A percentile compares a stretch with the other conserved stretches of the same genome.
These are phyloP conservation scores for Ephydatia muelleri DNA, from an alignment of 37 sponge, comb jelly and placozoan genomes.

Conservation along the genomic window DNA sequence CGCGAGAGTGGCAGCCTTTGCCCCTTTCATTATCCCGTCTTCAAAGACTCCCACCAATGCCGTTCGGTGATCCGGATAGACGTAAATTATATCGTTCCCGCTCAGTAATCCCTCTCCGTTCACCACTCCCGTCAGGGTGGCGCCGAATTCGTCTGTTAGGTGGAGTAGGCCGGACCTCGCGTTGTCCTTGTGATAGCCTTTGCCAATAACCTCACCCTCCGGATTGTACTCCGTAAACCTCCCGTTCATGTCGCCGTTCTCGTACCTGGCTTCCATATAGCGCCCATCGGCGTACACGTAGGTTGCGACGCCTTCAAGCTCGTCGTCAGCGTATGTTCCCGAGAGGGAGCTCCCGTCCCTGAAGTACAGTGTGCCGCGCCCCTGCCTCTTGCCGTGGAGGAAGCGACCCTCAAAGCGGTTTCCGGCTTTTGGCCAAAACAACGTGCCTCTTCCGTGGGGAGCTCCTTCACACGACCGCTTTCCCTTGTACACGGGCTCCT, in stretches of 20 bases:
- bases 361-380: constrained; percentile 66
- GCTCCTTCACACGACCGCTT: constrained; percentile 13
- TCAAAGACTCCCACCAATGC: constrained; percentile 58
- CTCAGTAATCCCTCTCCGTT: constrained; percentile 44
- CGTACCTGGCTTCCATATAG: constrained; percentile 43
- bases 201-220: constrained; percentile 10
- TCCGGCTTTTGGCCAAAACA: constrained; percentile 23
- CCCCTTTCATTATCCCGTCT: constrained; percentile 40
- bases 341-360: constrained; percentile 59
- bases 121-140: constrained; percentile 44
- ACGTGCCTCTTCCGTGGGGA: constrained; percentile 70
- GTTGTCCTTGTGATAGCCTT: constrained; percentile 47
- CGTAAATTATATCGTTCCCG: constrained; percentile 56
- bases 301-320: constrained; percentile 39
- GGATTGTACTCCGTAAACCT: constrained; percentile 35
- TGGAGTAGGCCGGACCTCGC: constrained; percentile 29
- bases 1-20: constrained; percentile 22
- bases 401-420: constrained; percentile 65
- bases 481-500: constrained; percentile 23
- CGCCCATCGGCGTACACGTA: constrained; percentile 66
- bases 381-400: constrained; percentile 44
- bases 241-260: constrained; percentile 64
- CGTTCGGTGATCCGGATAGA: constrained; percentile 60
- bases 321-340: constrained; percentile 39
- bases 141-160: constrained; percentile 60